Base-by-base conservation (phyloP, 2,113 vertebrate genomes). In the Meles meles region DNA sequence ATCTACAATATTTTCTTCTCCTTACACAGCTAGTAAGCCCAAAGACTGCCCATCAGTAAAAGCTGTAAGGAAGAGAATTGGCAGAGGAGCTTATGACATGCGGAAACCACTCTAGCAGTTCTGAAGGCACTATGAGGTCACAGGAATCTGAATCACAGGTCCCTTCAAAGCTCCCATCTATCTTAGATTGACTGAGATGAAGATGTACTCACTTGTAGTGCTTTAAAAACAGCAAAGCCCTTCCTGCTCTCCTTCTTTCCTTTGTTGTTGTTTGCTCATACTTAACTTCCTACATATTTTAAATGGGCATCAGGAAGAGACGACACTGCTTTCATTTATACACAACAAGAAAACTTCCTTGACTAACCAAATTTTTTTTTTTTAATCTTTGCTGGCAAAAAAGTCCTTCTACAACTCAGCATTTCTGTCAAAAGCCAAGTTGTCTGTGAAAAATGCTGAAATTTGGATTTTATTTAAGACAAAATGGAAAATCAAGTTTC, bases 391-490 rank as follows among this genome's bases (percentile, higher is more conserved):
- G 57, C 47, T 88, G 52, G 74, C 52, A 89, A 71, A 95, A 90
- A 59, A 47, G 34, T 71, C 88, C 93, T 91, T 67, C 44, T 79
- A 74, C 47, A 88, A 95, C 90, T 97, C 95, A 96, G 96, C 76
- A 74, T 88, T 97, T 96, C 92, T 96, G 92, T 88, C 88, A 97
- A 96, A 94, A 95, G 76, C 88, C 96, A 90, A 95, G 80, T 34
- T 77, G 76, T 93, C 82, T 93, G 63, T 59, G 61, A 93, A 98
- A 98, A 96, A 87, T 82, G 95, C 90, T 94, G 90, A 96, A 87
- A 96, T 93, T 86, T 89, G 84, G 49, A 81, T 93, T 97, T 97
- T 84, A 79, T 69, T 85, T 90, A 47, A 93, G 90, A 97, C 81
- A 95, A 95, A 97, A 93, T 59, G 65, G 92, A 96, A 98, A 97